phyloP scores from a whole-genome alignment of 2,797 vertebrate species.

The Centropyge bicolor region DNA sequence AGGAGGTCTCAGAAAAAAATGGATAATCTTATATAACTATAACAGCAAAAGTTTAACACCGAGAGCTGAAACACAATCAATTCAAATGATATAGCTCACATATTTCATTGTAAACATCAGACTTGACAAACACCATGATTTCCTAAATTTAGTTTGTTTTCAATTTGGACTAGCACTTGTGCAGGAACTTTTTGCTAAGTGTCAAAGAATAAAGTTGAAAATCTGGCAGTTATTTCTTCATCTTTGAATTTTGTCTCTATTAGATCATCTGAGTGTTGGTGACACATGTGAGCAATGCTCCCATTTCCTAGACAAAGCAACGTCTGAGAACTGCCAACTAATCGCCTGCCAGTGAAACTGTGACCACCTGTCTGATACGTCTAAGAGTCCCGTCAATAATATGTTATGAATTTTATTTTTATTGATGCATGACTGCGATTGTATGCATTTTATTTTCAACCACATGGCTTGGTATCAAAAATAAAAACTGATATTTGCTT shows the following conservation, averaged over 20 bases:
- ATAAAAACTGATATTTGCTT: neutral
- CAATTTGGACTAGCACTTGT: neutral
- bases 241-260: neutral
- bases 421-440: too few relatives aligned
- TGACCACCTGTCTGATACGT: neutral
- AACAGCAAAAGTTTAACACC: too few relatives aligned
- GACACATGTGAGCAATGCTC: neutral
- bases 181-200: neutral
- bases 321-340: neutral
- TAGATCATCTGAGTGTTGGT: conserved; percentile 3
- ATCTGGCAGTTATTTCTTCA: neutral
- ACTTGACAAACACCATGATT: too few relatives aligned
- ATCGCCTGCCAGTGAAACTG: neutral
- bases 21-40: too few relatives aligned
- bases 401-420: neutral
- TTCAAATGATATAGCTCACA: too few relatives aligned
- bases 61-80: too few relatives aligned
- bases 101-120: too few relatives aligned
- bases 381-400: neutral
- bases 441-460: neutral
- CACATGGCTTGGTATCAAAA: neutral
- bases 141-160: too few relatives aligned
- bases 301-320: neutral
- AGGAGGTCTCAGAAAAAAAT: too few relatives aligned
- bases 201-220: neutral